These are phyloP conservation scores for Erynnis tages DNA, from an alignment of 2,888 invertebrate genomes.

Conservation along the genomic window DNA sequence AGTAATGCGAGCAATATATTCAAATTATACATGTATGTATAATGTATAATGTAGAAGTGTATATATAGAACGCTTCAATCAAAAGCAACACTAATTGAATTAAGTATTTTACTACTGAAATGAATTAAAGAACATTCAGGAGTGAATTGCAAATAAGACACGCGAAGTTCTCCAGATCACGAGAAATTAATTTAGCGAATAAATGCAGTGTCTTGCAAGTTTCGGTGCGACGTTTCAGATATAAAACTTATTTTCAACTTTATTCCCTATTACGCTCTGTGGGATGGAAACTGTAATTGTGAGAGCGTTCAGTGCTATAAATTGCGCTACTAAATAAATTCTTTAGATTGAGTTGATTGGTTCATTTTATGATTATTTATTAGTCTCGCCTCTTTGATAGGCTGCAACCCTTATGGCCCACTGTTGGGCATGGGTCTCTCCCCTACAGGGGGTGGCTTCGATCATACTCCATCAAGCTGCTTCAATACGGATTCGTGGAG, in stretches of 20 bases:
- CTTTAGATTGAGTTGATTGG: neutral
- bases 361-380: too few relatives aligned
- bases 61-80: too few relatives aligned
- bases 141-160: constrained; percentile 24
- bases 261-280: constrained; percentile 9
- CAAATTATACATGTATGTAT: too few relatives aligned
- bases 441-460: too few relatives aligned
- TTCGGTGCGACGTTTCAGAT: constrained; percentile 14
- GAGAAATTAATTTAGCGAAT: constrained; percentile 26
- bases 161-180: constrained; percentile 20
- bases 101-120: constrained; percentile 11
- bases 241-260: constrained; percentile 20
- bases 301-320: neutral
- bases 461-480: too few relatives aligned
- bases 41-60: too few relatives aligned
- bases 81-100: neutral
- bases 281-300: constrained; percentile 1
- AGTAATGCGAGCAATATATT: too few relatives aligned
- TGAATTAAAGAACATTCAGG: constrained; percentile 17
- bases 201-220: constrained; percentile 19
- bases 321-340: neutral
- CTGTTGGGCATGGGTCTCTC: too few relatives aligned
- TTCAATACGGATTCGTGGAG: too few relatives aligned
- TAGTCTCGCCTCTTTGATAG: too few relatives aligned
- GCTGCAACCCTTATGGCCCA: too few relatives aligned